Evolutionary conservation across 2,113 vertebrate species (phyloP), one percentile per base, ranked within the genome.

Genomic region (Eclectus roratus): DNA sequence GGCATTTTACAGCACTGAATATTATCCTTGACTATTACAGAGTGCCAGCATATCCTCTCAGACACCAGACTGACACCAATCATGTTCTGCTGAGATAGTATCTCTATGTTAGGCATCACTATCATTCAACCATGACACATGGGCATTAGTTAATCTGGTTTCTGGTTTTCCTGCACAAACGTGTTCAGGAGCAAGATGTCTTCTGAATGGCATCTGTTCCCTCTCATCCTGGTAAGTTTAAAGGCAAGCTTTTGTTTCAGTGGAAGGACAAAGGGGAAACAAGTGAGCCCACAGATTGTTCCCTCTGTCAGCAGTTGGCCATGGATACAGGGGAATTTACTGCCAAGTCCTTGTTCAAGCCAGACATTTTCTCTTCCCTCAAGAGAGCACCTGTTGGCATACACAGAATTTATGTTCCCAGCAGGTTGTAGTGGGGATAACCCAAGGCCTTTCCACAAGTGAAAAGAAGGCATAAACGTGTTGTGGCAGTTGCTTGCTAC

Each of bases 261-360:
- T 15, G 43, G n/a, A 58, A 60, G 18, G 29, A 71, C 5, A n/a
- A 43, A 80, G 17, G 27, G 50, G 55, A 73, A 86, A 88, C 11
- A 79, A 70, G 44, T 11, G 15, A 90, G 19, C 21, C 6, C 9
- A 10, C 4, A 28, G 55, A 53, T 1, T 50, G 12, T 9, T 66
- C 17, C 43, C 28, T 72, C 39, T 33, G n/a, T 33, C 31, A 81
- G 19, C 33, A 27, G 11, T 72, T 68, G 28, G 24, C 13, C 20
- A 53, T 0, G 0, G 37, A 27, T 27, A 76, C 4, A 0, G 1
- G 10, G 19, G 39, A 74, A 28, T 53, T 49, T 33, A 76, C 10
- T 17, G 53, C 25, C 46, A 74, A 85, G 35, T 10, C 70, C 37
- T 82, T 11, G 21, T 28, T 64, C 79, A 76, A 86, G 27, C 10